Evolutionary conservation across 2,888 invertebrate species (phyloP), one percentile per base, ranked within the genome.

Genomic region (Zootermopsis nevadensis): DNA sequence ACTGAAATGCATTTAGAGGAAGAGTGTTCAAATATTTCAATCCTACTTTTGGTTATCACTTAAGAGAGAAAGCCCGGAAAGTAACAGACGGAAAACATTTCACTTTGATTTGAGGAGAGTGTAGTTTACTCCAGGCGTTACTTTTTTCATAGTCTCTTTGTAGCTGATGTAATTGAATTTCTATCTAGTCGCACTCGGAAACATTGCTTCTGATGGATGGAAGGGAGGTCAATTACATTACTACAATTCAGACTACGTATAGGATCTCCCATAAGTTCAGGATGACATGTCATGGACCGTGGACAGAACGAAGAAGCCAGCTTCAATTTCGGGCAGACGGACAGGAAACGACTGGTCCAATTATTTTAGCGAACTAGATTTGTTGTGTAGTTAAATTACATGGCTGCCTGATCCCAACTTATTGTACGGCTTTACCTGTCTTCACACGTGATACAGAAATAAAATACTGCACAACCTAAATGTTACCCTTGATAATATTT

Each of bases 1-100:
- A 79, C n/a, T 79, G 60, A 79, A 79, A 60, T 55, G 66, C 27
- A 35, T 31, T 66, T 48, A 79, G 31, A 74, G 74, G 24, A 22
- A 24, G 12, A 38, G 33, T 19, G 74, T 38, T 74, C 38, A 38
- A 74, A 74, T 74, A 74, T 38, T 74, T n/a, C 8, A 74, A 74
- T 38, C 74, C 10, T 2, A 60, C 22, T 74, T 72, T 38, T 24
- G 33, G 0, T 67, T 69, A 31, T 24, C 35, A 22, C 24, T 19
- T 74, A 74, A 74, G 38, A 38, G 0, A 69, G 33, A 69, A 69
- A 4, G 15, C 27, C 0, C 19, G 66, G 66, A n/a, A 66, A 66
- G 27, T 66, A 33, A 33, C 33, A 33, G 33, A 69, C 31, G 24
- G 33, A 74, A 74, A 74, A 74, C 38, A 74, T 74, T 74, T 38